Evolutionary conservation across 2,797 vertebrate species (phyloP).

Genomic region (Enteromius viviparus): DNA sequence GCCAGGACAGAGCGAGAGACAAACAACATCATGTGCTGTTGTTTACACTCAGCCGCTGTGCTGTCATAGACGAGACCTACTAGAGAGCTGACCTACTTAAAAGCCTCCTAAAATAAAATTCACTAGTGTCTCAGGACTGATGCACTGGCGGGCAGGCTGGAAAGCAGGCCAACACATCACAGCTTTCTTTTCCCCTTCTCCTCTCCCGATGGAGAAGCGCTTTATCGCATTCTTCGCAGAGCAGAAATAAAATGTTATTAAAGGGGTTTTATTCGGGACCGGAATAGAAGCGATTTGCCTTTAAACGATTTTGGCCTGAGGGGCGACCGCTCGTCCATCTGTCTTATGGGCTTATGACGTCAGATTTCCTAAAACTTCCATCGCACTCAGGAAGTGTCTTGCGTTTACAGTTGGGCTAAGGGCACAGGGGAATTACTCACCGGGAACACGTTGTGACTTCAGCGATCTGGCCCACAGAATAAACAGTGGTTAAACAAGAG

Average conservation of each 20-base stretch:
- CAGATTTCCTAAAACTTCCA: constrained; percentile 27
- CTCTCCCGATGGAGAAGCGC: constrained; percentile 36
- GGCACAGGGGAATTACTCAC: constrained; percentile 46
- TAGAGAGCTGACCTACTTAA: constrained; percentile 82
- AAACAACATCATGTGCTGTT: constrained; percentile 82
- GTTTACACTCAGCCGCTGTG: constrained; percentile 79
- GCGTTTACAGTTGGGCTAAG: not conserved
- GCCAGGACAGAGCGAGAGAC: constrained; percentile 74
- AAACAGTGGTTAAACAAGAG: constrained; percentile 79
- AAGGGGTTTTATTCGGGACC: constrained; percentile 28
- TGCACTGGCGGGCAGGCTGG: constrained; percentile 68
- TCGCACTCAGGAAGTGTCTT: constrained; percentile 16
- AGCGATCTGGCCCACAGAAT: constrained; percentile 73
- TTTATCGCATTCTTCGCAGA: constrained; percentile 35
- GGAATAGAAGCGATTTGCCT: constrained; percentile 46
- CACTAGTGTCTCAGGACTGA: constrained; percentile 77
- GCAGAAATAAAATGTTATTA: constrained; percentile 48
- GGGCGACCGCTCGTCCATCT: constrained; percentile 18
- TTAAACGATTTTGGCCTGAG: constrained; percentile 30
- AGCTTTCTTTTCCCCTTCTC: constrained; percentile 39
- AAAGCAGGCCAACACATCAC: constrained; percentile 57
- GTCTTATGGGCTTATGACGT: constrained; percentile 42
- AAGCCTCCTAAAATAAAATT: constrained; percentile 80
- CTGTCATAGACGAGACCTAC: constrained; percentile 74
- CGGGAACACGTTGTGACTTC: constrained; percentile 61